Conservation (phyloP, 2,888 invertebrate species). For the Leptodirus hochenwartii region DNA sequence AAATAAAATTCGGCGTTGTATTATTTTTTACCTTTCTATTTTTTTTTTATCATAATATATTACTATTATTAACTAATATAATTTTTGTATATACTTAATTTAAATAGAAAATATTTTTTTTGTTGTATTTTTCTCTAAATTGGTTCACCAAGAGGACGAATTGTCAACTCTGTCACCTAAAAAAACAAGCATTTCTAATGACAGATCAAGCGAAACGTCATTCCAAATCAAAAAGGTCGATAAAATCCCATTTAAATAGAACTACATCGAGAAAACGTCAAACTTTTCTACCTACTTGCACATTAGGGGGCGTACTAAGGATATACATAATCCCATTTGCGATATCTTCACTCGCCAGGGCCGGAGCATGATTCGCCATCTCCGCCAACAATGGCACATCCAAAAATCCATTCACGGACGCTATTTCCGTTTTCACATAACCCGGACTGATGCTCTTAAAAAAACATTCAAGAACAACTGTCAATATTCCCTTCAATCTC, state of each 20-base stretch:
- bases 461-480: slow-evolving; percentile 3
- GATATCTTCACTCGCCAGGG: slow-evolving; percentile 12
- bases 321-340: slow-evolving; percentile 13
- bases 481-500: too few species aligned
- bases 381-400: slow-evolving; percentile 7
- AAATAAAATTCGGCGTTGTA: too few species aligned
- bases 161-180: slow-evolving; percentile 12
- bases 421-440: slow-evolving; percentile 13
- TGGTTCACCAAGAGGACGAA: slow-evolving; percentile 12
- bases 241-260: too few species aligned
- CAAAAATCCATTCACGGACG: slow-evolving; percentile 12
- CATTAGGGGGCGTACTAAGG: slow-evolving; percentile 12
- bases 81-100: too few species aligned
- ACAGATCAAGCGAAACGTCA: not conserved
- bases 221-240: not conserved
- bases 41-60: too few species aligned
- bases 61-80: too few species aligned
- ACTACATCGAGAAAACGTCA: not conserved
- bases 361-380: slow-evolving; percentile 8
- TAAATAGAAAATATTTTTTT: too few species aligned
- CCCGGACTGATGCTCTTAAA: slow-evolving; percentile 14
- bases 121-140: too few species aligned
- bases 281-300: slow-evolving; percentile 10
- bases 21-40: too few species aligned
- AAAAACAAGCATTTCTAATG: slow-evolving; percentile 4